Evolutionary conservation across 2,113 vertebrate genomes (phyloP), one percentile per base, ranked within the genome.

Genomic region (Pteruthius melanotis): DNA sequence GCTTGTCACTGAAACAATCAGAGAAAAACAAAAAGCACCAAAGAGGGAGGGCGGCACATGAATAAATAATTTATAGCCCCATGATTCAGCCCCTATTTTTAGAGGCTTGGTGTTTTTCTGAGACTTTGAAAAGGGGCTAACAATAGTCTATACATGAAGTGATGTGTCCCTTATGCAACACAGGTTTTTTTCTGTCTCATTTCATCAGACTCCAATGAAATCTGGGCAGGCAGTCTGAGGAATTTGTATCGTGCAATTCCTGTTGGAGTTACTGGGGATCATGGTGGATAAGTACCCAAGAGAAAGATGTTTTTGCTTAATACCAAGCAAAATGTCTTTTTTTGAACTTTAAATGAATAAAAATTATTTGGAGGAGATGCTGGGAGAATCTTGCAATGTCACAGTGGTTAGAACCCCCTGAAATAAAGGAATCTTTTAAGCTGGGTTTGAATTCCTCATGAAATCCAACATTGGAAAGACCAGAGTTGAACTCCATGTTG

Each of bases 21-120:
- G 71, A 83, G 77, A 75, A 33, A 47, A 80, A 42, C 10, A 91
- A 54, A 89, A 88, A 13, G 33, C 75, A 72, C 50, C 57, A 64
- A 77, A 92, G 31, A 56, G 52, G 44, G 64, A 91, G 13, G 31
- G 56, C 60, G 63, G 85, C 92, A 93, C 76, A 80, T 81, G 85
- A 88, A 95, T 94, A 96, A 96, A 94, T 92, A 90, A 93, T 92
- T 92, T 85, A 71, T 27, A 59, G 42, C 64, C 35, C 56, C 8
- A 2, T 93, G 90, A 96, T 91, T 95, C 94, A 86, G 22, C 33
- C 72, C 60, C 47, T 96, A 75, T 92, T 96, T 96, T 96, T 83
- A 89, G 88, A 66, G 37, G 11, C 47, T 90, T 78, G 17, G 54
- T 80, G 52, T 66, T 96, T 94, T 96, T 40, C 56, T 74, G 52